Percentiles rank a stretch among this genome's conserved stretches.
These are phyloP conservation scores for Ianthella basta DNA, from an alignment of 37 sponge, comb jelly and placozoan species.

Conservation along the genomic window DNA sequence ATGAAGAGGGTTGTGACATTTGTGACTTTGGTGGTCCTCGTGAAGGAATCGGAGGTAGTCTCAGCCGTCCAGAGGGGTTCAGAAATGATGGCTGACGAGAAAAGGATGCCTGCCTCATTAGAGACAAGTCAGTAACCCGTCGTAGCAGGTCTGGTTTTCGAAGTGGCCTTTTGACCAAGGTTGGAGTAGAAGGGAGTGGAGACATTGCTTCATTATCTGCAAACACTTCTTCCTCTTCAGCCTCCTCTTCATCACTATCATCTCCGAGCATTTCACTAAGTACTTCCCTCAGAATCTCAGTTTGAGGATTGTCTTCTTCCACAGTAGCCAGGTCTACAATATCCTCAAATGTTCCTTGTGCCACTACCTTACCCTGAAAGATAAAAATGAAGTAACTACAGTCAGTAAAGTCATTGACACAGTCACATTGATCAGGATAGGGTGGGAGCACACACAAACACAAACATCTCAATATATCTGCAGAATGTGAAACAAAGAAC, in stretches of 20 bases:
- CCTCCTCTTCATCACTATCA: not conserved
- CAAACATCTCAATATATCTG: too few relatives aligned
- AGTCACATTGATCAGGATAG: too few relatives aligned
- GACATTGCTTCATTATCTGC: not conserved
- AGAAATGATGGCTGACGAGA: too few relatives aligned
- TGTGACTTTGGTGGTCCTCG: too few relatives aligned
- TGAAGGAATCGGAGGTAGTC: not conserved
- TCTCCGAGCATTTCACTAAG: slow-evolving; percentile 1
- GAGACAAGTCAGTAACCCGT: not conserved
- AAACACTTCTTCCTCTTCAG: not conserved
- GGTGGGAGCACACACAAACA: too few relatives aligned
- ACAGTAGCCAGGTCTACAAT: not conserved
- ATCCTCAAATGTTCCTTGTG: slow-evolving; percentile 2
- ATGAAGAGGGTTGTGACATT: too few relatives aligned
- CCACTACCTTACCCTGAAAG: not conserved
- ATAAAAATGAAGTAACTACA: too few relatives aligned
- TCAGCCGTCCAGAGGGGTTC: not conserved
- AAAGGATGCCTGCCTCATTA: not conserved
- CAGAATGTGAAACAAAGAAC: too few relatives aligned
- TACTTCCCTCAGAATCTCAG: not conserved
- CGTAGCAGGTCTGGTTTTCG: not conserved
- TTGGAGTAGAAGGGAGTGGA: not conserved
- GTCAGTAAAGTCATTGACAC: too few relatives aligned
- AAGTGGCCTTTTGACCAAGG: not conserved
- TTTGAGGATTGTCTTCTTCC: slow-evolving; percentile 7